Base-by-base conservation (phyloP, 2,113 vertebrate species). In the Lophura nycthemera region DNA sequence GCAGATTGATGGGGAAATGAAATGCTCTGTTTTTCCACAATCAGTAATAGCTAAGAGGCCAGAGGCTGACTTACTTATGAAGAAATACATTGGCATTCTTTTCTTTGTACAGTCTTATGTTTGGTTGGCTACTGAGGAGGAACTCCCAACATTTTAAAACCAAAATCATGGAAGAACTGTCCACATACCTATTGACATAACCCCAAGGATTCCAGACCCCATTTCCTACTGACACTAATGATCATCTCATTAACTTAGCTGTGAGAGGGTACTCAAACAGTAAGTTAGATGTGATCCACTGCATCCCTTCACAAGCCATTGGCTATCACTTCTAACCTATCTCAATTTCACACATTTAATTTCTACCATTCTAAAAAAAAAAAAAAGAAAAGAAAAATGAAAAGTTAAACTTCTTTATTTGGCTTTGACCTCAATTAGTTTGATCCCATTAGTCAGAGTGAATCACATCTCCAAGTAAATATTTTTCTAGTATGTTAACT, bases 381-480 rank as follows among this genome's bases (percentile, higher is more conserved):
- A 36, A 19, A 4, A 12, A 48, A 48, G 10, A 48, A 24, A 12
- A 48, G 15, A 29, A 13, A n/a, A 47, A 13, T 17, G 6, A 42
- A 48, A n/a, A 73, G 5, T 34, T 29, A 75, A 72, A 61, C 57
- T 72, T 72, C 52, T 76, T 72, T 73, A 73, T 92, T 91, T 50
- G 70, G 72, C 75, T 83, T 91, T 88, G 42, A 60, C 59, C 88
- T 86, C 50, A 76, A 89, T 94, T 88, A 89, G 30, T 45, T 83
- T 66, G 56, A 66, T 85, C 42, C 42, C 64, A 29, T 89, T 89
- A 89, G 82, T 93, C 87, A 95, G 56, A 56, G 83, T 4, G 74
- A 92, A 92, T 92, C 92, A 89, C 29, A 60, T 95, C 64, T 95
- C 93, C 93, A 96, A 94, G 79, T 63, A 96, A 93, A 92, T 93